phyloP scores from a whole-genome alignment of 2,113 vertebrate species.

The Daboia siamensis region DNA sequence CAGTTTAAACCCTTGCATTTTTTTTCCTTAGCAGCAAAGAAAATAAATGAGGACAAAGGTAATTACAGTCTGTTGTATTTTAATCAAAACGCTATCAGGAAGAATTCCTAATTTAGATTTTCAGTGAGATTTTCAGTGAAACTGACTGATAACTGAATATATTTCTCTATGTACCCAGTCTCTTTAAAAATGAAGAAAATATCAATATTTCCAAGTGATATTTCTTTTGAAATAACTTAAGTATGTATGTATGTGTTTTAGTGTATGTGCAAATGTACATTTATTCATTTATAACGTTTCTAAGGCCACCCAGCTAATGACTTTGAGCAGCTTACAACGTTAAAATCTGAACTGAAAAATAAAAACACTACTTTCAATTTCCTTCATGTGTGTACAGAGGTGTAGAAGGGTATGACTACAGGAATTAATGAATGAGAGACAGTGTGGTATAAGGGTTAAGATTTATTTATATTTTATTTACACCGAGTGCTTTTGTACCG shows the following conservation, averaged over 20 bases:
- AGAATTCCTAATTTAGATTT: slow-evolving; percentile 18
- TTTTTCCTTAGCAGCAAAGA: not conserved
- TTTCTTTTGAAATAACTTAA: not conserved
- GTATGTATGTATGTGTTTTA: not conserved
- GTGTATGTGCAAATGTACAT: not conserved
- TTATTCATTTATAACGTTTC: too few relatives aligned
- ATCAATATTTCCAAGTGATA: not conserved
- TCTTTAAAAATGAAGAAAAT: not conserved
- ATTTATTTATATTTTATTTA: too few relatives aligned
- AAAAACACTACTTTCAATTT: too few relatives aligned
- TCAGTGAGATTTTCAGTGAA: slow-evolving; percentile 11
- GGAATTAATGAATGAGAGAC: too few relatives aligned
- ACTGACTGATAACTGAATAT: slow-evolving; percentile 6
- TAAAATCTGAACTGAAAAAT: too few relatives aligned
- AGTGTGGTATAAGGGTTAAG: too few relatives aligned
- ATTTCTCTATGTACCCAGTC: not conserved
- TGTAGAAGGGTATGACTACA: too few relatives aligned
- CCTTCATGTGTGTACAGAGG: too few relatives aligned
- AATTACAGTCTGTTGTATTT: slow-evolving; percentile 11
- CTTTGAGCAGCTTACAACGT: too few relatives aligned
- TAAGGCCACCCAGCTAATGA: too few relatives aligned
- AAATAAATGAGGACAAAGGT: not conserved
- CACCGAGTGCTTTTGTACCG: too few relatives aligned
- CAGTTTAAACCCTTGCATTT: slow-evolving; percentile 16
- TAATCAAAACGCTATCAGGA: slow-evolving; percentile 4